phyloP scores from a whole-genome alignment of 2,888 invertebrate species.

The Cerastis rubricosa region DNA sequence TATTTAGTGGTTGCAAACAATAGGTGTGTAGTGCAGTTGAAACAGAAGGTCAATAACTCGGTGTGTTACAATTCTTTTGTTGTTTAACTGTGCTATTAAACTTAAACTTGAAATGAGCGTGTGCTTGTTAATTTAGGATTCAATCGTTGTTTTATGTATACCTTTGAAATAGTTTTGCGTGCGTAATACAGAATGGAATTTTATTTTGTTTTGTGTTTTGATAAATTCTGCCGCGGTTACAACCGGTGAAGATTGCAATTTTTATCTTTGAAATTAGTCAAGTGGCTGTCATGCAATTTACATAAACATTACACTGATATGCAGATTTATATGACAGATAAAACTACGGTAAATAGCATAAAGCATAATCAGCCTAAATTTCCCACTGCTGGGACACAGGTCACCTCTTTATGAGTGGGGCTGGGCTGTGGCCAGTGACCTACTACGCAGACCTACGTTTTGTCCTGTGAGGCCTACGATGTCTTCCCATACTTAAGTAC shows the following conservation, averaged over 20 bases:
- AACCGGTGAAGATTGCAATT: slow-evolving; percentile 1
- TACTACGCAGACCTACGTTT: neutral
- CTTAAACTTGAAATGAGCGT: slow-evolving; percentile 43
- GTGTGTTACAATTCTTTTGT: slow-evolving; percentile 52
- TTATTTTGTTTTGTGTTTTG: neutral
- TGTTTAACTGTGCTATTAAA: slow-evolving; percentile 43
- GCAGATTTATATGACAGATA: neutral
- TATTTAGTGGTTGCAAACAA: slow-evolving; percentile 38
- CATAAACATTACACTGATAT: neutral
- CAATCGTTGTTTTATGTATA: neutral
- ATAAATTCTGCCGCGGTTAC: neutral
- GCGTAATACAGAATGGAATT: neutral
- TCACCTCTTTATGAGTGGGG: neutral
- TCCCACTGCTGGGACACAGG: neutral
- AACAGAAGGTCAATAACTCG: slow-evolving; percentile 45
- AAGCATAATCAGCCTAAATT: neutral
- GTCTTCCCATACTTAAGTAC: no score
- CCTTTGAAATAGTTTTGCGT: neutral
- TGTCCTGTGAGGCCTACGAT: no score
- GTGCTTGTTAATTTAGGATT: slow-evolving; percentile 18
- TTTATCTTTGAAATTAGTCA: neutral
- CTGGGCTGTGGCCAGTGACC: neutral
- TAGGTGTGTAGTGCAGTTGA: slow-evolving; percentile 38
- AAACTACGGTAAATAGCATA: neutral
- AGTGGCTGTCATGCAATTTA: neutral